Evolutionary conservation across 1,140 invertebrate species (phyloP), one percentile per base, ranked within the genome.

Genomic region (Solenopsis fugax): DNA sequence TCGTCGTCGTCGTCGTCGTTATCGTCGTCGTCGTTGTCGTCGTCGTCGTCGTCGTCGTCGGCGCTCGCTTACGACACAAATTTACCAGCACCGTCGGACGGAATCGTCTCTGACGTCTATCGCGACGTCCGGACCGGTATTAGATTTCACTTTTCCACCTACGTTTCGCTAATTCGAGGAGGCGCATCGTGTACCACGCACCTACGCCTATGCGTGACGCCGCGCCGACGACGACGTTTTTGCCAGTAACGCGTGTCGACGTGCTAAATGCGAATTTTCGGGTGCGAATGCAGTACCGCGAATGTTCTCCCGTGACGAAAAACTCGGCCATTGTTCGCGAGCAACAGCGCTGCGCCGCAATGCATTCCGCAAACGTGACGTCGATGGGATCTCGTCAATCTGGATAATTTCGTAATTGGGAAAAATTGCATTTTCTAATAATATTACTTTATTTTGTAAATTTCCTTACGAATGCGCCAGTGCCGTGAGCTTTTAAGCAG

Each of bases 111-210:
- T 75, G 85, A 82, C 86, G 73, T 80, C 52, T 69, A 71, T 54
- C 54, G 64, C 82, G 54, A 52, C 77, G 60, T 52, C 52, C 52
- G 41, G 41, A 13, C 58, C 71, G 88, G 89, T 92, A 85, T 92
- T 87, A 76, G 16, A 89, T 92, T 92, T 88, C 91, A 92, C 86
- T 81, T 77, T 81, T 80, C 85, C 87, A 88, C 90, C 88, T 89
- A 89, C 87, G 75, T 85, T 62, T 64, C 16, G 72, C 87, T 88
- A 90, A 90, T 90, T 90, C 45, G 69, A 82, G 76, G 76, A 86
- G 76, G 78, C 60, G 62, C 69, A 60, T 21, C 76, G n/a, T 48
- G 80, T 48, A 58, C 29, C 60, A 29, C 50, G 84, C 18, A 81
- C 65, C 48, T 71, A 69, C 71, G 78, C 78, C 80, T 60, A 84